Percentiles rank a stretch among this genome's conserved stretches.
Evolutionary conservation across 2,113 vertebrate genomes (phyloP).

Genomic region (Pholis gunnellus): DNA sequence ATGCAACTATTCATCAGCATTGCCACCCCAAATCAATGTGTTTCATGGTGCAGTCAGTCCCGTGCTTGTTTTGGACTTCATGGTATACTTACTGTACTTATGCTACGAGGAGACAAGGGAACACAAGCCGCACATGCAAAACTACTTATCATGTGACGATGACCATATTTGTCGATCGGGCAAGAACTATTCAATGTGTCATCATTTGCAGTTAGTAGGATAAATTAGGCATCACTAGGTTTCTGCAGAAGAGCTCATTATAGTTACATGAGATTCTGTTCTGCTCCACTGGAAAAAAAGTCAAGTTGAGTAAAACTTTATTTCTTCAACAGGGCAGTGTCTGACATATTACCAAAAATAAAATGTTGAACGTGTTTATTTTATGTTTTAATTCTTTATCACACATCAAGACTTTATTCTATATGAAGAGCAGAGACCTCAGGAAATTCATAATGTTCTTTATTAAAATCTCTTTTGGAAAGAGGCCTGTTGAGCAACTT

Average conservation of each 20-base stretch:
- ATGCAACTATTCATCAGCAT: conserved; percentile 5
- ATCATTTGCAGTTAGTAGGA: not conserved
- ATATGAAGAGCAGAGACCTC: not conserved
- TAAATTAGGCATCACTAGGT: not conserved
- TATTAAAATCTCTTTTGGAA: conserved; percentile 9
- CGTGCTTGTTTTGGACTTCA: conserved; percentile 1
- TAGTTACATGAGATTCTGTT: conserved; percentile 4
- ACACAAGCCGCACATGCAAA: not conserved
- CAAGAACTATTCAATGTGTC: not conserved
- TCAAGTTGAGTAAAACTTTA: not conserved
- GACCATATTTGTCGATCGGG: not conserved
- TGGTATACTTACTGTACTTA: not conserved
- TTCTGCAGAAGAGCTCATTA: not conserved
- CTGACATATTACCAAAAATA: not conserved
- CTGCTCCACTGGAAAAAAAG: not conserved
- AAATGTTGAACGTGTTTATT: not conserved
- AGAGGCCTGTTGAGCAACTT: conserved; percentile 21
- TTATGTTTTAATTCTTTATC: not conserved
- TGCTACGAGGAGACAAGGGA: not conserved
- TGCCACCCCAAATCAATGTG: conserved; percentile 8
- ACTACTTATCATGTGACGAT: not conserved
- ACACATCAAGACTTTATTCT: not conserved
- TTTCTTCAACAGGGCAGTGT: not conserved
- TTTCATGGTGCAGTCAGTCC: conserved; percentile 1
- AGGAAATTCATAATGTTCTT: not conserved